Conservation (phyloP, 2,113 vertebrate species). For the Vombatus ursinus region DNA sequence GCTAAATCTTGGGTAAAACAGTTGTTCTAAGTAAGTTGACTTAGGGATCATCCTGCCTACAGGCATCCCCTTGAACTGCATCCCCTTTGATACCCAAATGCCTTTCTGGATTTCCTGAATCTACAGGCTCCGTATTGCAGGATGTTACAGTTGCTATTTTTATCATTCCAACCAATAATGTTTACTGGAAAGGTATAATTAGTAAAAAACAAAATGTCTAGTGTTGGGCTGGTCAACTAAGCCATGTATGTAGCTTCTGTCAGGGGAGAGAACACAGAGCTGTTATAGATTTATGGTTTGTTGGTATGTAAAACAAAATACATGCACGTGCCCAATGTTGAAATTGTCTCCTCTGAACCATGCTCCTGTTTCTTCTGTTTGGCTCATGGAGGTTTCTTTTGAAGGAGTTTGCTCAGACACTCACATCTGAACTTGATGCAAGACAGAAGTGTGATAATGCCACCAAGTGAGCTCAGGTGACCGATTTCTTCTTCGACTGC, state of each 20-base stretch:
- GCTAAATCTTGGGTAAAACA: neutral
- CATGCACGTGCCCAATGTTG: neutral
- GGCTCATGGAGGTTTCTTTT: neutral
- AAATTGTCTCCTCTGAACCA: neutral
- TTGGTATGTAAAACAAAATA: neutral
- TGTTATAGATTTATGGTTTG: accelerated
- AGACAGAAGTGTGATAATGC: neutral
- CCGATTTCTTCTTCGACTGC: too few relatives aligned
- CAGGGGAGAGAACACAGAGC: neutral
- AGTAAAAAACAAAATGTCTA: constrained; percentile 58
- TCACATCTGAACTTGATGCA: neutral
- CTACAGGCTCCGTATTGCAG: neutral
- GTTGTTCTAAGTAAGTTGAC: neutral
- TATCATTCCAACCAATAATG: constrained; percentile 64
- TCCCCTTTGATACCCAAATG: neutral
- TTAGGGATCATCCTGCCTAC: neutral
- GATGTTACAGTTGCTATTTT: constrained; percentile 72
- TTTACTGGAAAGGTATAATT: constrained; percentile 69
- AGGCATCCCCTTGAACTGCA: neutral
- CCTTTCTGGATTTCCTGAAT: constrained; percentile 56
- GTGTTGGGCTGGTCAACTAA: constrained; percentile 4
- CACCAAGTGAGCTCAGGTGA: neutral
- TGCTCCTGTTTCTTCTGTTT: neutral
- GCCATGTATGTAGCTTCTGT: neutral
- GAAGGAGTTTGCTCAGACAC: neutral